Percentiles rank a stretch among this genome's conserved stretches.
Evolutionary conservation across 1,140 invertebrate genomes (phyloP).

Genomic region (Drosophila gunungcola): DNA sequence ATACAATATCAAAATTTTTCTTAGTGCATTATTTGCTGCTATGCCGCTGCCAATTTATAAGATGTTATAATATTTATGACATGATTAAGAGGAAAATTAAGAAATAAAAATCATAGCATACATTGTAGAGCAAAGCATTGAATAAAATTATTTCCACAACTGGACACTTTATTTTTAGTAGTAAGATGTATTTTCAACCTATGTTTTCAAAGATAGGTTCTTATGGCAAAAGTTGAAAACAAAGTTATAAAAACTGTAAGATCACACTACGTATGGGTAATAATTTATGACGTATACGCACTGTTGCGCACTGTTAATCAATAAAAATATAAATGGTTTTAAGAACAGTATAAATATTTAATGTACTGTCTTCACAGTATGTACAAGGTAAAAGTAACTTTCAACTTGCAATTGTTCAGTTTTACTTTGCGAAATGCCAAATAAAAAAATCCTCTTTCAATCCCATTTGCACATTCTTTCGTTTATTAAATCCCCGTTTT

Average conservation of each 20-base stretch:
- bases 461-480: neutral
- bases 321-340: too few relatives aligned
- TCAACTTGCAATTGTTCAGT: neutral
- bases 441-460: neutral
- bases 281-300: neutral
- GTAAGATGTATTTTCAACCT: too few relatives aligned
- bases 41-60: neutral
- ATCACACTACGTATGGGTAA: slow-evolving; percentile 10
- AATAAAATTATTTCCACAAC: too few relatives aligned
- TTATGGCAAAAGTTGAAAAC: too few relatives aligned
- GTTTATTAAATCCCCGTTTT: slow-evolving; percentile 1
- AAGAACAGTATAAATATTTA: too few relatives aligned
- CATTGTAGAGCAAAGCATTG: neutral
- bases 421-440: neutral
- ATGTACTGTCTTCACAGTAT: too few relatives aligned
- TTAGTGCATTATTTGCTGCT: too few relatives aligned
- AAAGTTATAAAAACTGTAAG: neutral
- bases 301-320: neutral
- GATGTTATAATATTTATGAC: neutral
- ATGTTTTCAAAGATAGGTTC: too few relatives aligned
- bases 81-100: neutral
- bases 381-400: neutral
- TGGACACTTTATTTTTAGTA: too few relatives aligned
- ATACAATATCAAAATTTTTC: too few relatives aligned
- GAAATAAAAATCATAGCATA: neutral